These are phyloP conservation scores for Pseudomyrmex pallidus DNA, from an alignment of 1,140 invertebrate species.

Conservation along the genomic window DNA sequence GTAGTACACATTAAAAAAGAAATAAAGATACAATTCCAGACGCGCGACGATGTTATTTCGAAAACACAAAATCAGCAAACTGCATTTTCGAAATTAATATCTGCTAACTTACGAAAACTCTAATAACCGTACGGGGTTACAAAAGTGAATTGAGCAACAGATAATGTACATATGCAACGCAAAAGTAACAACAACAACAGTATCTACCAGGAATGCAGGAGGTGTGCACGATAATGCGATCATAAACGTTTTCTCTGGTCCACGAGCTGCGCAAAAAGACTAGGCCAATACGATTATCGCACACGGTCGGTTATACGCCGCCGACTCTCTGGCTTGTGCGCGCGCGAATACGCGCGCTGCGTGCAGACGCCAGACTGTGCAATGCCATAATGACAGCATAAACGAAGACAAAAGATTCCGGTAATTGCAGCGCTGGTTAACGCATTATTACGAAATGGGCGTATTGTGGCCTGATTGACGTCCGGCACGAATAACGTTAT, in stretches of 20 bases:
- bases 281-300: not conserved
- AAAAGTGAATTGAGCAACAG: not conserved
- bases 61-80: not conserved
- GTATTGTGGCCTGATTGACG: conserved; percentile 24
- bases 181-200: not conserved
- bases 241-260: not conserved
- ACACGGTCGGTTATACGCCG: conserved; percentile 4
- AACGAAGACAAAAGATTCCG: conserved; percentile 37
- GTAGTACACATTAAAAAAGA: not conserved
- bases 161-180: not conserved
- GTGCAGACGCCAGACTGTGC: not conserved
- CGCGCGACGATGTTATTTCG: not conserved
- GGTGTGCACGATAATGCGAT: conserved; percentile 15
- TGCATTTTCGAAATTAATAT: not conserved
- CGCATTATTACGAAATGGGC: conserved; percentile 31
- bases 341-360: conserved; percentile 1
- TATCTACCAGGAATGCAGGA: not conserved
- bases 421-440: conserved; percentile 32
- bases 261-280: conserved; percentile 5
- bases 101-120: not conserved
- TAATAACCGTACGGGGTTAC: not conserved
- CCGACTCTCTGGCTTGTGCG: not conserved
- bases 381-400: not conserved
- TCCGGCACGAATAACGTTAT: not conserved
- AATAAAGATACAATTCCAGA: not conserved